A percentile compares a stretch with the other conserved stretches of the same genome.
Conservation (phyloP, 2,113 vertebrate species). For the Centropristis striata region DNA sequence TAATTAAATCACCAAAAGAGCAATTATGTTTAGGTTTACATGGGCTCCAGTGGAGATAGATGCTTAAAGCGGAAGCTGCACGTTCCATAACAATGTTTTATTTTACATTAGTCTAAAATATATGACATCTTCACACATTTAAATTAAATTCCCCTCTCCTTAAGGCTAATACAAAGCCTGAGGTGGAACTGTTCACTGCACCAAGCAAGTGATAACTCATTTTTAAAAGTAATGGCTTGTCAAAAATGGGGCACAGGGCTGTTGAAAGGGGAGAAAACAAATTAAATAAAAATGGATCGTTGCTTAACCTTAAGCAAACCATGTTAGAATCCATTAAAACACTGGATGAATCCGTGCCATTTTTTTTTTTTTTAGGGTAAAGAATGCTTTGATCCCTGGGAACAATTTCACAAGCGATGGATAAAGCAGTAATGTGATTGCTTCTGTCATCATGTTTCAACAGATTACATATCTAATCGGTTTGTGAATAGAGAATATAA, state of each 20-base stretch:
- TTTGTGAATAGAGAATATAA: conserved; percentile 69
- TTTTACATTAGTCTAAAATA: conserved; percentile 60
- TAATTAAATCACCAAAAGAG: conserved; percentile 5
- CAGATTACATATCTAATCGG: conserved; percentile 82
- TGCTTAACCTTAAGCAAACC: conserved; percentile 68
- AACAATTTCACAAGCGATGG: conserved; percentile 65
- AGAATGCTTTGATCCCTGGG: conserved; percentile 70
- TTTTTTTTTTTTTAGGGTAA: conserved; percentile 55
- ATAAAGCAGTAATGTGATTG: conserved; percentile 81
- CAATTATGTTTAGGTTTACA: not conserved
- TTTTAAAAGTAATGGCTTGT: conserved; percentile 65
- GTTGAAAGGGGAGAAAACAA: conserved; percentile 54
- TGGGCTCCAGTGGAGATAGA: conserved; percentile 8
- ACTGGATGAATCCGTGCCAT: conserved; percentile 49
- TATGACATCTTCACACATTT: conserved; percentile 45
- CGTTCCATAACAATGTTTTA: conserved; percentile 26
- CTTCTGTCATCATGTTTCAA: conserved; percentile 77
- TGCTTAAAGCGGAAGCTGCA: conserved; percentile 3
- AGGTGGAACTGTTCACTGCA: conserved; percentile 50
- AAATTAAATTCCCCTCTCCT: conserved; percentile 55
- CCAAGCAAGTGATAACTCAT: conserved; percentile 62
- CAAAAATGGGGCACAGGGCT: conserved; percentile 60
- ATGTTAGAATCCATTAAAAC: conserved; percentile 63
- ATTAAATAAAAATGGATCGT: conserved; percentile 71
- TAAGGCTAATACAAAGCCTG: conserved; percentile 46